Evolutionary conservation across 2,797 vertebrate species (phyloP).

Genomic region (Cynopterus sphinx): DNA sequence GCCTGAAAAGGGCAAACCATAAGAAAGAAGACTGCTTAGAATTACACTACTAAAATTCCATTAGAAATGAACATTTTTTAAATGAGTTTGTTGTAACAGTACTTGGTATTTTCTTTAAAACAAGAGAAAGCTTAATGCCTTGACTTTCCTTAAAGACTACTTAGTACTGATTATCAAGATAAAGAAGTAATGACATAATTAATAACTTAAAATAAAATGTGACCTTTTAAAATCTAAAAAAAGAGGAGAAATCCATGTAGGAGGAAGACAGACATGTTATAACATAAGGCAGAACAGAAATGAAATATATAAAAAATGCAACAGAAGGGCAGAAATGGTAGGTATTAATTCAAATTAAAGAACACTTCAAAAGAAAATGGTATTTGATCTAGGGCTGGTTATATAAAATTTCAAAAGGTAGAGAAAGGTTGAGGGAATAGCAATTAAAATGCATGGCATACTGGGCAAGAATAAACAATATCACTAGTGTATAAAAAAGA

Average conservation of each 20-base stretch:
- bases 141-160: conserved; percentile 21
- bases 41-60: conserved; percentile 15
- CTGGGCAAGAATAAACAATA: not conserved
- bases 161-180: not conserved
- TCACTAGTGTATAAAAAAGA: not conserved
- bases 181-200: conserved; percentile 29
- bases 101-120: conserved; percentile 30
- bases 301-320: not conserved
- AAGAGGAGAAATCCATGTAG: not conserved
- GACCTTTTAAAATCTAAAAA: not conserved
- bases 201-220: conserved; percentile 20
- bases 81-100: not conserved
- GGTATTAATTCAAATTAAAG: not conserved
- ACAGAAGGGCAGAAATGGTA: not conserved
- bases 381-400: not conserved
- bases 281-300: conserved; percentile 14
- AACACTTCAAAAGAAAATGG: conserved; percentile 3
- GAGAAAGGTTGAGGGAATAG: not conserved
- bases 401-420: conserved; percentile 30
- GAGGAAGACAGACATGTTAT: not conserved
- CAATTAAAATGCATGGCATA: conserved; percentile 8
- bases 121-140: conserved; percentile 1
- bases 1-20: conserved; percentile 86
- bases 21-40: conserved; percentile 66
- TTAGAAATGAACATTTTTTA: conserved; percentile 10